Evolutionary conservation across 2,888 invertebrate species (phyloP).

Genomic region (Acrobasis consociella): DNA sequence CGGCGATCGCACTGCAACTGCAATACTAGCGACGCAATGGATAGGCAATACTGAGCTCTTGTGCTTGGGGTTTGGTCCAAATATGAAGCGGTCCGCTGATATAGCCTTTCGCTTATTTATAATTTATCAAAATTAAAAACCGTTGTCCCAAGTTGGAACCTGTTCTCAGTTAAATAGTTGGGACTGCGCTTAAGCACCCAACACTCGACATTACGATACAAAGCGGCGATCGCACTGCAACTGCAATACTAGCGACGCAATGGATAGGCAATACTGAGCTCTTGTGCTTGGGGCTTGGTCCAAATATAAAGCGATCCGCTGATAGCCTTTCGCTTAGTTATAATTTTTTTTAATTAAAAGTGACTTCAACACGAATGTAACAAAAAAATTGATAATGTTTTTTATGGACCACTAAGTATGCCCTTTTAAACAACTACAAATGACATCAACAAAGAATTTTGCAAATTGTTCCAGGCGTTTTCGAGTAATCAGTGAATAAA

Average conservation of each 20-base stretch:
- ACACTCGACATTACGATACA: constrained; percentile 1
- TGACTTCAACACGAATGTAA: too few relatives aligned
- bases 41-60: not conserved
- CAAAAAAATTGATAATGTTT: too few relatives aligned
- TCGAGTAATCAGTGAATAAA: too few relatives aligned
- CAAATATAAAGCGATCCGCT: constrained; percentile 15
- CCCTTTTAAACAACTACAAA: too few relatives aligned
- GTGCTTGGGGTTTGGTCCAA: not conserved
- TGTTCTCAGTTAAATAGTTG: constrained; percentile 7
- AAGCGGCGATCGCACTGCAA: not conserved
- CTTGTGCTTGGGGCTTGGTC: not conserved
- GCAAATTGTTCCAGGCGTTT: too few relatives aligned
- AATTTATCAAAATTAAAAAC: too few relatives aligned
- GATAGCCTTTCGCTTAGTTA: too few relatives aligned
- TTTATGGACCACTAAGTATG: too few relatives aligned
- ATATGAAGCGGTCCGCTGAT: constrained; percentile 15
- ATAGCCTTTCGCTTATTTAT: too few relatives aligned
- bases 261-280: not conserved
- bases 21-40: not conserved
- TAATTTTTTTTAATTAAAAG: too few relatives aligned
- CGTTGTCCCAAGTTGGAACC: constrained; percentile 2
- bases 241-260: not conserved
- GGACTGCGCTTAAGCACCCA: not conserved
- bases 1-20: not conserved
- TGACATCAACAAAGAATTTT: too few relatives aligned